Percentiles rank a stretch among this genome's conserved stretches.
phyloP scores from a whole-genome alignment of 2,888 invertebrate species.

The Agrilus biguttatus region DNA sequence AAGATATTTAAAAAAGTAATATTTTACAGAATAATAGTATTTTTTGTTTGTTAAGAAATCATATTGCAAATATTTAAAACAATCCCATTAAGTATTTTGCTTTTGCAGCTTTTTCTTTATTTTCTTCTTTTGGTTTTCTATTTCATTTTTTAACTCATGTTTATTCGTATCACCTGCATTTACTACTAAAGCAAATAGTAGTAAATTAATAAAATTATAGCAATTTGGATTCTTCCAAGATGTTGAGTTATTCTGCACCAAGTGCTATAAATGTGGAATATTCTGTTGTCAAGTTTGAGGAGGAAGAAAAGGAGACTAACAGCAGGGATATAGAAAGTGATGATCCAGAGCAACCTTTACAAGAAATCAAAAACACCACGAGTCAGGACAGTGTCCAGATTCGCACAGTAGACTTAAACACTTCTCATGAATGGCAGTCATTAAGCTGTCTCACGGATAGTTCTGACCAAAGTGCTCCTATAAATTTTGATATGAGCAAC shows the following conservation, averaged over 20 bases:
- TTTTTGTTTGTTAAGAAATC: too few relatives aligned
- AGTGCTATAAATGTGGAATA: constrained; percentile 70
- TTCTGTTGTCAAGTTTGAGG: constrained; percentile 54
- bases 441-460: constrained; percentile 77
- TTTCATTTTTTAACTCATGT: too few relatives aligned
- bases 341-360: constrained; percentile 22
- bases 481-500: constrained; percentile 87
- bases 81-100: too few relatives aligned
- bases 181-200: background rate
- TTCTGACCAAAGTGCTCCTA: constrained; percentile 80
- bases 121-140: too few relatives aligned
- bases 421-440: constrained; percentile 59
- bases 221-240: constrained; percentile 55
- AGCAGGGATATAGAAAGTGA: constrained; percentile 9
- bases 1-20: too few relatives aligned
- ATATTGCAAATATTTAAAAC: too few relatives aligned
- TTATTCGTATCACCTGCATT: too few relatives aligned
- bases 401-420: constrained; percentile 28
- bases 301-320: constrained; percentile 29
- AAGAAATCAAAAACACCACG: constrained; percentile 21
- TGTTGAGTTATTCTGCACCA: constrained; percentile 73
- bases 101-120: too few relatives aligned
- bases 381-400: constrained; percentile 35
- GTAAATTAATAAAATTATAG: constrained; percentile 20
- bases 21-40: too few relatives aligned